Evolutionary conservation across 1,140 invertebrate species (phyloP).

Genomic region (Drosophila seguyi): DNA sequence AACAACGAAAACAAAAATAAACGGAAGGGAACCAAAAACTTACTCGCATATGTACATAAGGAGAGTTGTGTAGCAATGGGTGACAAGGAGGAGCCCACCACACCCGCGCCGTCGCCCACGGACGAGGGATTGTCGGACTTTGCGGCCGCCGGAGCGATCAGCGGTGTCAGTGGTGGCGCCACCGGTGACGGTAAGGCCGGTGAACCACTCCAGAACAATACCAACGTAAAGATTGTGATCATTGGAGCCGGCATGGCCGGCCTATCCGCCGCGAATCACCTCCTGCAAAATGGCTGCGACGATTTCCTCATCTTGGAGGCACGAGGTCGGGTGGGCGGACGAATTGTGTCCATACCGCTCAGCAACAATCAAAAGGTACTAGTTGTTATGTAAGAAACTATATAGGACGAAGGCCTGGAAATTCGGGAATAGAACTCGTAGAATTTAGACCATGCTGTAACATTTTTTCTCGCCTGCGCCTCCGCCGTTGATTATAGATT

Average conservation of each 20-base stretch:
- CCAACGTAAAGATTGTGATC: slow-evolving; percentile 90
- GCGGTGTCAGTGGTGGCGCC: slow-evolving; percentile 7
- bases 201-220: slow-evolving; percentile 17
- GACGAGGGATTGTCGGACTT: slow-evolving; percentile 63
- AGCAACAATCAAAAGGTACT: slow-evolving; percentile 87
- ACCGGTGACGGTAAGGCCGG: slow-evolving; percentile 14
- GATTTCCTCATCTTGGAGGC: slow-evolving; percentile 94
- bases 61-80: slow-evolving; percentile 46
- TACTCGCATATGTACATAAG: slow-evolving; percentile 45
- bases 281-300: slow-evolving; percentile 91
- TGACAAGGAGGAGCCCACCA: slow-evolving; percentile 68
- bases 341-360: slow-evolving; percentile 91
- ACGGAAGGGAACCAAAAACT: neutral
- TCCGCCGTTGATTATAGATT: slow-evolving; percentile 69
- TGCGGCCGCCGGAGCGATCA: slow-evolving; percentile 27
- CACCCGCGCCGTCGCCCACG: slow-evolving; percentile 77
- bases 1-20: slow-evolving; percentile 20
- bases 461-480: slow-evolving; percentile 3
- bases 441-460: slow-evolving; percentile 27
- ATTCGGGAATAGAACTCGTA: neutral
- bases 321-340: slow-evolving; percentile 91
- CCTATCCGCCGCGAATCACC: slow-evolving; percentile 93
- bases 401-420: neutral
- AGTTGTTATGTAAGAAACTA: slow-evolving; percentile 58
- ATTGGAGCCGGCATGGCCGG: slow-evolving; percentile 95